A percentile compares a stretch with the other conserved stretches of the same genome.
phyloP scores from a whole-genome alignment of 2,888 invertebrate genomes.

The Blastobasis adustella region DNA sequence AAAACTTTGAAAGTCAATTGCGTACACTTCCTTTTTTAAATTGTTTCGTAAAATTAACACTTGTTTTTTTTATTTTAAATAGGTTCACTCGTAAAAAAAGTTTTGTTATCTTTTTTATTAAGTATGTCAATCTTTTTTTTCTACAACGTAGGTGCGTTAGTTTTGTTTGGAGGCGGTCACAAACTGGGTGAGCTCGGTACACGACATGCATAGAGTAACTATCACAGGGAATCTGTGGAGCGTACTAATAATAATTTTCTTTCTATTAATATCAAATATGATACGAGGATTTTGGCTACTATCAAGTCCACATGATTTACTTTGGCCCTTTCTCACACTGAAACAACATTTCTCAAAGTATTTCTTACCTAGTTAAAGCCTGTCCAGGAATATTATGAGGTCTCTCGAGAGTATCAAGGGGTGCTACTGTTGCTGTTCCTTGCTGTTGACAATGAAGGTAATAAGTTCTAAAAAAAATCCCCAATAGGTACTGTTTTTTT shows the following conservation, averaged over 20 bases:
- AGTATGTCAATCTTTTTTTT: constrained; percentile 12
- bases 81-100: neutral
- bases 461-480: too few relatives aligned
- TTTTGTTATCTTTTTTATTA: constrained; percentile 16
- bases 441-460: too few relatives aligned
- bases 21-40: neutral
- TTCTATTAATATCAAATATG: neutral
- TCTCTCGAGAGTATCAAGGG: too few relatives aligned
- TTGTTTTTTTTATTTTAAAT: neutral
- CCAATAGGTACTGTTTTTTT: too few relatives aligned
- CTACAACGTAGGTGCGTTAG: constrained; percentile 27
- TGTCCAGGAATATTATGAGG: too few relatives aligned
- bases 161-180: constrained; percentile 46
- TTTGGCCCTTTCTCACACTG: too few relatives aligned
- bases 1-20: neutral
- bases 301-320: too few relatives aligned
- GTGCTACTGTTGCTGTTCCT: too few relatives aligned
- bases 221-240: constrained; percentile 20
- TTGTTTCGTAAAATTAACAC: neutral
- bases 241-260: constrained; percentile 1
- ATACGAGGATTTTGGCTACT: neutral
- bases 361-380: too few relatives aligned
- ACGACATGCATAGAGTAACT: constrained; percentile 20
- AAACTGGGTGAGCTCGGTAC: constrained; percentile 44
- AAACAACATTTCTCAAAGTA: too few relatives aligned